These are phyloP conservation scores for Lasioglossum morio DNA, from an alignment of 2,888 invertebrate genomes.

Conservation along the genomic window DNA sequence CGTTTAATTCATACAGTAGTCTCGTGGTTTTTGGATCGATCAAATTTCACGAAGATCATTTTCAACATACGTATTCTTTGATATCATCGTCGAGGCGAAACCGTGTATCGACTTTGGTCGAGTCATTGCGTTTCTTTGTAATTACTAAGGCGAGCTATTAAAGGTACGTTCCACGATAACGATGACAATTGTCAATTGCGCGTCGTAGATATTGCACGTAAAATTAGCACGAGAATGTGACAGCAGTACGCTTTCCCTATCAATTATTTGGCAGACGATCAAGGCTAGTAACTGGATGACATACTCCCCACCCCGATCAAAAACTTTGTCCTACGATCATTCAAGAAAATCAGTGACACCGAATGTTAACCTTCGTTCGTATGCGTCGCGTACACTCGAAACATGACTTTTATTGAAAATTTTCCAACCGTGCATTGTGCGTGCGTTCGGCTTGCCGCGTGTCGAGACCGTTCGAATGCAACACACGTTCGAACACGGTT, in stretches of 20 bases:
- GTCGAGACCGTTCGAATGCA: not conserved
- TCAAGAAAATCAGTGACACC: slow-evolving; percentile 49
- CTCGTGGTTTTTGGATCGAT: not conserved
- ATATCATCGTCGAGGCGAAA: not conserved
- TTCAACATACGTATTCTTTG: not conserved
- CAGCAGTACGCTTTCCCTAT: slow-evolving; percentile 80
- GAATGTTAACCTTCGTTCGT: not conserved
- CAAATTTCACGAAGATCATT: too few species aligned
- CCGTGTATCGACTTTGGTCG: not conserved
- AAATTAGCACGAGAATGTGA: slow-evolving; percentile 77
- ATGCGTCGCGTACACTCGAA: not conserved
- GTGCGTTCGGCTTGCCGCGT: not conserved
- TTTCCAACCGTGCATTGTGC: not conserved
- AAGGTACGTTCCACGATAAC: slow-evolving; percentile 22
- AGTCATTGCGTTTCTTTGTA: not conserved
- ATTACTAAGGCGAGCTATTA: not conserved
- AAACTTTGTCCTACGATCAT: slow-evolving; percentile 59
- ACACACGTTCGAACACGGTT: not conserved
- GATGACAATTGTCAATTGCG: slow-evolving; percentile 56
- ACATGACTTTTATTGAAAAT: not conserved
- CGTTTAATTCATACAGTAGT: not conserved
- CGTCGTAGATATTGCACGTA: slow-evolving; percentile 70
- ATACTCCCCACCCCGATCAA: slow-evolving; percentile 61
- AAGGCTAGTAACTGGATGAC: slow-evolving; percentile 82
- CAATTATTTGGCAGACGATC: slow-evolving; percentile 82